Conservation (phyloP, 2,113 vertebrate species). For the Ciconia boyciana region DNA sequence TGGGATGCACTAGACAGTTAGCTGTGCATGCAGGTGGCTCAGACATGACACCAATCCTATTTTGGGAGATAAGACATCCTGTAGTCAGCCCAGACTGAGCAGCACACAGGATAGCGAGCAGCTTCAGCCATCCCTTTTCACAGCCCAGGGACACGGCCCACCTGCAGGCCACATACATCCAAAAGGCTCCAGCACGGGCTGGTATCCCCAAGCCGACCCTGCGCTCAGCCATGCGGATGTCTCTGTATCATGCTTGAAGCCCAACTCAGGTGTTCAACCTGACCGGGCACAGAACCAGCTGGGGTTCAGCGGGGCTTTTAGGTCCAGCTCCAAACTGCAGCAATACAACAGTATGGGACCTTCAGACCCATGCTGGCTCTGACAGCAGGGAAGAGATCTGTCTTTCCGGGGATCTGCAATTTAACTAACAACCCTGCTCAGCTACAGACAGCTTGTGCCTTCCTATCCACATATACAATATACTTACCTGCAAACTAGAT, state of each 20-base stretch:
- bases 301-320: not conserved
- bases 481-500: not conserved
- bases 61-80: not conserved
- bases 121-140: not conserved
- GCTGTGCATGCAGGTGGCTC: not conserved
- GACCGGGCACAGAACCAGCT: not conserved
- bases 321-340: not conserved
- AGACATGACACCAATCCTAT: not conserved
- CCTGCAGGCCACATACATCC: accelerated
- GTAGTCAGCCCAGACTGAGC: not conserved
- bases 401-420: not conserved
- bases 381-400: not conserved
- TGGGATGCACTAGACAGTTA: not conserved
- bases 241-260: not conserved
- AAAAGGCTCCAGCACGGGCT: not conserved
- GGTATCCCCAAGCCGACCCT: accelerated
- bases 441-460: not conserved
- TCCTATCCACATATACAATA: not conserved
- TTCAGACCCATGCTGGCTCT: not conserved
- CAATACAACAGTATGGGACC: not conserved
- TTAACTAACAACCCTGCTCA: not conserved
- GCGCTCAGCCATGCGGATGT: not conserved
- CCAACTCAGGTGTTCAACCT: not conserved
- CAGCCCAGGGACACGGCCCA: not conserved
- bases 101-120: not conserved